Base-by-base conservation (phyloP, 2,888 invertebrate species). In the Heliconius charithonia region DNA sequence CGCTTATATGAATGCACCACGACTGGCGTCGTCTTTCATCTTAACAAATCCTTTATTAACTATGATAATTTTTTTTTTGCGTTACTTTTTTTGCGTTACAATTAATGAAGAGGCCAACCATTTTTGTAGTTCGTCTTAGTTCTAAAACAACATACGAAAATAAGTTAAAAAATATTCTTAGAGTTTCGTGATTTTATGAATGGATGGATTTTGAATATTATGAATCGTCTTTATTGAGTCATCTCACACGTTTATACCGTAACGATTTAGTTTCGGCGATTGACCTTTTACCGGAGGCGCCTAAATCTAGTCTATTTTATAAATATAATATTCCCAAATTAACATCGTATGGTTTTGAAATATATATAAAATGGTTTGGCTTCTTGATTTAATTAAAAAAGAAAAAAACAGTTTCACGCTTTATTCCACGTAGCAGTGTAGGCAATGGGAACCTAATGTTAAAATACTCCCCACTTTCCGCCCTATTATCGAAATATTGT, bases 131-230 rank as follows among this genome's bases (percentile, higher is more conserved):
- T 45, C 45, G 2, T 16, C 45, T 45, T 45, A 45, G 45, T 45
- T 45, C 45, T 45, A 16, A 45, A 16, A 45, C 45, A 45, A 70
- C 27, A 70, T 70, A 27, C 59, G n/a, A 59, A 71, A 76, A 56
- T 27, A 72, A 41, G 22, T 16, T 37, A 19, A 62, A 59, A 73
- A 76, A 69, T 56, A 69, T 19, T 72, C 72, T 32, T 51, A 32
- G 67, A 37, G 45, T 75, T 70, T 66, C 65, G 72, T 72, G 72
- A 70, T 59, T 79, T 79, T 77, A 79, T 80, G 80, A 81, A 81
- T 81, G 81, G 66, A 45, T 41, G 41, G 67, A 13, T 13, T 41
- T 67, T 25, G 67, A 41, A 67, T 41, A 41, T 77, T 70, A 73
- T 62, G 62, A 66, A 63, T 63, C 67, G 75, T 66, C 69, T 72